phyloP scores from a whole-genome alignment of 2,888 invertebrate species.

The Agrochola litura region DNA sequence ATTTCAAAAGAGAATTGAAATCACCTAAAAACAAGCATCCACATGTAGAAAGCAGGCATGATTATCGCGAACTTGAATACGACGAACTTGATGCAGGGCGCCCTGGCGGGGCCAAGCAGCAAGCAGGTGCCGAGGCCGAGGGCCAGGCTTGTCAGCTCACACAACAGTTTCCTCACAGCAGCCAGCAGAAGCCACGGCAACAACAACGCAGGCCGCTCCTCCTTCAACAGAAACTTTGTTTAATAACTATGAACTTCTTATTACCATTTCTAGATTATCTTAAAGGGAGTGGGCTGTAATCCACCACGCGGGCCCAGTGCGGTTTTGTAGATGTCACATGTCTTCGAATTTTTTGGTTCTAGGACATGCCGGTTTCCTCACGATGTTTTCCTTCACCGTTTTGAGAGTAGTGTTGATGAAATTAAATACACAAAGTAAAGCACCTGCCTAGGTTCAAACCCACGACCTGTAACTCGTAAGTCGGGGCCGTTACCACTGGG shows the following conservation, averaged over 20 bases:
- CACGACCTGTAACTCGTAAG: no score
- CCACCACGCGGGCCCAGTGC: no score
- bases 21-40: slow-evolving; percentile 87
- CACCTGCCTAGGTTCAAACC: no score
- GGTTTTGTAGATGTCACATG: no score
- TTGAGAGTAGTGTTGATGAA: no score
- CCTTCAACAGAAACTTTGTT: slow-evolving; percentile 75
- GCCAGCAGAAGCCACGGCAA: slow-evolving; percentile 89
- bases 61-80: slow-evolving; percentile 84
- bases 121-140: slow-evolving; percentile 87
- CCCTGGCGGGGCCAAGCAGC: slow-evolving; percentile 83
- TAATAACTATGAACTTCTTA: not conserved
- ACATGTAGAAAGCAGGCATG: slow-evolving; percentile 88
- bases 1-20: slow-evolving; percentile 32
- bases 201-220: slow-evolving; percentile 87
- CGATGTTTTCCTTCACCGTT: no score
- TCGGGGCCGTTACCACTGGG: no score
- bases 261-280: not conserved
- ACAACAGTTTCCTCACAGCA: slow-evolving; percentile 85
- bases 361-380: no score
- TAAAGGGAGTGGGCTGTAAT: no score
- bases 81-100: slow-evolving; percentile 88
- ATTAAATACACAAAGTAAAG: no score
- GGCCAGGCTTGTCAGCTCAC: slow-evolving; percentile 85
- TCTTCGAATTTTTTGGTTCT: no score